phyloP scores from a whole-genome alignment of 2,888 invertebrate genomes.

The Merodon equestris region DNA sequence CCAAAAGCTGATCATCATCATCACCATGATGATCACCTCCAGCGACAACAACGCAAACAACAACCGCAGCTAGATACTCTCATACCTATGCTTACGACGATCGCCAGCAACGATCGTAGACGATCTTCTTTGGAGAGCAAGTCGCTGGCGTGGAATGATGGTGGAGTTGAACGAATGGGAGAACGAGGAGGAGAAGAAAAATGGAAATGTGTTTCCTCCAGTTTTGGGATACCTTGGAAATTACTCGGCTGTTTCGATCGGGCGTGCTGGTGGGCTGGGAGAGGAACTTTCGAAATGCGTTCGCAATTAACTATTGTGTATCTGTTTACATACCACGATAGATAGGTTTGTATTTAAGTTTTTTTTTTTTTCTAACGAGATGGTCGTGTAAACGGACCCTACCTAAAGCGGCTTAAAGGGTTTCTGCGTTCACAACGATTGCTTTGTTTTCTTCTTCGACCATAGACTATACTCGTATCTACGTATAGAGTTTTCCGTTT shows the following conservation, averaged over 20 bases:
- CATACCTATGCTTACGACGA: too few species aligned
- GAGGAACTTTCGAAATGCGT: constrained; percentile 37
- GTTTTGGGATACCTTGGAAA: constrained; percentile 26
- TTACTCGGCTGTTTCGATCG: not conserved
- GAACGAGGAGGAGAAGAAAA: constrained; percentile 18
- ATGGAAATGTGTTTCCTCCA: constrained; percentile 44
- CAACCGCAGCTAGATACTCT: too few species aligned
- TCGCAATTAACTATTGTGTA: constrained; percentile 21
- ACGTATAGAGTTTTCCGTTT: too few species aligned
- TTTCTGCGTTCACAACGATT: not conserved
- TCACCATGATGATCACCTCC: constrained; percentile 14
- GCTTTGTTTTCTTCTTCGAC: too few species aligned
- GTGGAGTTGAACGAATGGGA: too few species aligned
- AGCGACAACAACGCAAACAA: not conserved
- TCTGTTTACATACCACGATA: constrained; percentile 7
- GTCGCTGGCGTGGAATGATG: constrained; percentile 21
- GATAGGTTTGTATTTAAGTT: too few species aligned
- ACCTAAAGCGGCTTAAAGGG: constrained; percentile 28
- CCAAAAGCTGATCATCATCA: constrained; percentile 50
- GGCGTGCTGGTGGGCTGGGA: constrained; percentile 6
- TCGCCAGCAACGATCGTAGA: constrained; percentile 7
- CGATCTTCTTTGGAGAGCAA: constrained; percentile 14
- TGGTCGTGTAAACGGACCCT: constrained; percentile 32
- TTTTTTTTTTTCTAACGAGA: constrained; percentile 25
- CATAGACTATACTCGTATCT: too few species aligned